Conservation (phyloP, 2,113 vertebrate genomes). For the Petaurus breviceps region DNA sequence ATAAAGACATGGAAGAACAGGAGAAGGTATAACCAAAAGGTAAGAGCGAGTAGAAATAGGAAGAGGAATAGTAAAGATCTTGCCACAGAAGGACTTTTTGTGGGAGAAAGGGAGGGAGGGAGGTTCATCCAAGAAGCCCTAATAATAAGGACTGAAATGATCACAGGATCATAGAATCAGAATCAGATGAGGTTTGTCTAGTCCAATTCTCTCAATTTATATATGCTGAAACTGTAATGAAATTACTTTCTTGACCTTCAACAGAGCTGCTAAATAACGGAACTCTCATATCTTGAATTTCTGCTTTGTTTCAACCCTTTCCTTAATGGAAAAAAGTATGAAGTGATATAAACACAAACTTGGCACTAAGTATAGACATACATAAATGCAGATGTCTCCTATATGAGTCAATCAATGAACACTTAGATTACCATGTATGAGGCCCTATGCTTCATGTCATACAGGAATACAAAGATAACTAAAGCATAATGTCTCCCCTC, state of each 20-base stretch:
- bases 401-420: background rate
- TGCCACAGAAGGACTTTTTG: background rate
- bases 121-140: background rate
- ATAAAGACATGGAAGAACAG: background rate
- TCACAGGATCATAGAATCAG: background rate
- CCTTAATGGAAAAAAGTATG: background rate
- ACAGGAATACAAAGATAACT: background rate
- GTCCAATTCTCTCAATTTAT: background rate
- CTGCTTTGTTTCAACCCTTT: background rate
- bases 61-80: background rate
- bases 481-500: background rate
- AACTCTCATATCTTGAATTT: background rate
- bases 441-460: background rate
- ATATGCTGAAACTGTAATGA: background rate
- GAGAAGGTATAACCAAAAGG: background rate
- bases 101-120: background rate
- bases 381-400: background rate
- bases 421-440: background rate
- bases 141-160: background rate
- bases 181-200: background rate
- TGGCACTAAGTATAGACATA: background rate
- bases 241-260: background rate
- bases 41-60: background rate
- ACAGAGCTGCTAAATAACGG: background rate
- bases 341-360: background rate